A percentile compares a stretch with the other conserved stretches of the same genome.
Evolutionary conservation across 92 coral and sea anemone genomes (phyloP).

Genomic region (Umimayanthus chanpuru): DNA sequence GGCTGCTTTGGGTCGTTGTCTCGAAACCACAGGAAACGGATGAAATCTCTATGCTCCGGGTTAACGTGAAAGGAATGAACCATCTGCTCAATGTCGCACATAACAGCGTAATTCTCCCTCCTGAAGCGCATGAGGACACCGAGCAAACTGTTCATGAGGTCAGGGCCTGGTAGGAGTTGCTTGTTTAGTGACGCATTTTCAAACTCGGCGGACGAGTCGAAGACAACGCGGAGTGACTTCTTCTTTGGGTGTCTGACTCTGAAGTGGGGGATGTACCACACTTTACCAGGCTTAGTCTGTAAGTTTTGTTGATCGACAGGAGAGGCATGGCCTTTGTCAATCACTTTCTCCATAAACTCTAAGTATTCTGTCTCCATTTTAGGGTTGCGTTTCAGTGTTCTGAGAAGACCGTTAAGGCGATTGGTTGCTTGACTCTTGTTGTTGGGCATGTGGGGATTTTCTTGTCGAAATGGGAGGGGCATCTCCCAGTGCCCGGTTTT

Average conservation of each 20-base stretch:
- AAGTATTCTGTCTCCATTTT: conserved; percentile 63
- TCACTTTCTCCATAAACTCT: conserved; percentile 47
- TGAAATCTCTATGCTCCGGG: conserved; percentile 34
- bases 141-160: conserved; percentile 24
- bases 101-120: conserved; percentile 30
- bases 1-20: conserved; percentile 43
- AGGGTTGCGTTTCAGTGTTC: conserved; percentile 56
- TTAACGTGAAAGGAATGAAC: not conserved
- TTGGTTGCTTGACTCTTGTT: conserved; percentile 59
- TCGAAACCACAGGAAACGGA: conserved; percentile 43
- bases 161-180: conserved; percentile 30
- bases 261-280: conserved; percentile 28
- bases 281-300: not conserved
- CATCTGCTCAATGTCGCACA: conserved; percentile 50
- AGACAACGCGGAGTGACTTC: conserved; percentile 27
- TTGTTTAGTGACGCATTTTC: conserved; percentile 4
- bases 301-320: conserved; percentile 6
- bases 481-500: conserved; percentile 68
- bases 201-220: conserved; percentile 7
- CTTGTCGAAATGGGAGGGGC: conserved; percentile 67
- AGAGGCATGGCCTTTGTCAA: too few relatives aligned
- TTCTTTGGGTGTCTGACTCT: conserved; percentile 30
- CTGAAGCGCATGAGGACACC: conserved; percentile 33
- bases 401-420: conserved; percentile 56
- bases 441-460: conserved; percentile 59